Evolutionary conservation across 2,797 vertebrate genomes (phyloP), one percentile per base, ranked within the genome.

Genomic region (Pangasius sanitwongsei): DNA sequence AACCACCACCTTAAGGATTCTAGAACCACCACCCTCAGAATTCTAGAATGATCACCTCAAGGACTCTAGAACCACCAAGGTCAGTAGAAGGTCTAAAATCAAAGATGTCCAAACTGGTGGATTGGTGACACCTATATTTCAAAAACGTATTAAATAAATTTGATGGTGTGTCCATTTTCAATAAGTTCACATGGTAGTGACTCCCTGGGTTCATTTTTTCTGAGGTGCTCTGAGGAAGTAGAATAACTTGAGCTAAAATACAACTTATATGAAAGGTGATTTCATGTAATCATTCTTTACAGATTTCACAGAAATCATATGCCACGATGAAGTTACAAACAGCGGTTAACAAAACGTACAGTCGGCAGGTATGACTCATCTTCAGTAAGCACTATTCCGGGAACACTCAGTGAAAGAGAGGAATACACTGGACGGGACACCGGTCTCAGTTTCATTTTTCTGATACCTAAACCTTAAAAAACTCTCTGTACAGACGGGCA

Each of bases 331-430:
- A 83, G 25, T 48, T 83, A n/a, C 25, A 65, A 65, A 65, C 59
- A 63, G 1, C 12, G 18, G 25, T 44, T 83, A n/a, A 44, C n/a
- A 34, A 37, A 41, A 44, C 48, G 81, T 65, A 18, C 37, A 83
- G 23, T 28, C n/a, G 82, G 82, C 61, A 83, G 82, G 65, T 63
- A 65, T 83, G 82, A 83, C 25, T 83, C 82, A 83, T 83, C 25
- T 83, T 48, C 37, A n/a, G 55, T 41, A 61, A 82, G 55, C 34
- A 11, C 23, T 18, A 48, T 83, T 41, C 25, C 1, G 9, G 82
- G 81, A 65, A 70, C 65, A 37, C 20, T 53, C 44, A 0, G 44
- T 53, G 28, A 67, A 16, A n/a, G 13, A 83, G 37, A 16, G 81
- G 53, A 48, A 15, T 44, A 65, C 37, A 82, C 59, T 7, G 25